Percentiles rank a stretch among this genome's conserved stretches.
These are phyloP conservation scores for Cynopterus brachyotis DNA, from an alignment of 2,113 vertebrate species.

Conservation along the genomic window DNA sequence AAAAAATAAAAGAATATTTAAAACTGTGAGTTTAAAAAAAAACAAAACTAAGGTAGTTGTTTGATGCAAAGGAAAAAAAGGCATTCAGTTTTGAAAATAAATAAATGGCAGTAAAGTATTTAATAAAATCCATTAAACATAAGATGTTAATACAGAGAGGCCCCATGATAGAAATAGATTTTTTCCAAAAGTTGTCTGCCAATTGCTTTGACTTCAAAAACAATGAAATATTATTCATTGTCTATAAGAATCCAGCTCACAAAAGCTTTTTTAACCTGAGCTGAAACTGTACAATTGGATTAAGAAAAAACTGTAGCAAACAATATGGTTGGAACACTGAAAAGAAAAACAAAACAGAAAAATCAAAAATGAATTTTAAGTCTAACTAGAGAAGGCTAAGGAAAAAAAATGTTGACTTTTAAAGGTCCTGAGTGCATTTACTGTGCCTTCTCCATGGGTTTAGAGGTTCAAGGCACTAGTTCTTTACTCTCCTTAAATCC, in stretches of 20 bases:
- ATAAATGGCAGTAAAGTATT: constrained; percentile 41
- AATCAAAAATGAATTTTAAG: neutral
- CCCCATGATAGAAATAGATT: constrained; percentile 15
- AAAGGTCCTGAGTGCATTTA: neutral
- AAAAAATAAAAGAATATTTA: constrained; percentile 26
- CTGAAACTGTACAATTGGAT: neutral
- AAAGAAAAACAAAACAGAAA: neutral
- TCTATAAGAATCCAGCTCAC: constrained; percentile 10
- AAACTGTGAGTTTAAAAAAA: neutral
- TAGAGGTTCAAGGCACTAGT: neutral
- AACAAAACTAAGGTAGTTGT: constrained; percentile 35
- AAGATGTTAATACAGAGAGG: constrained; percentile 51
- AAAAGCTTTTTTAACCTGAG: constrained; percentile 49
- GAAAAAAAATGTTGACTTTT: neutral
- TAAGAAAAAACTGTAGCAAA: neutral
- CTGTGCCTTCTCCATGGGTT: neutral
- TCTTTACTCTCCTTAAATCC: constrained; percentile 55
- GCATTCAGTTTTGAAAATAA: constrained; percentile 52
- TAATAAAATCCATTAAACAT: constrained; percentile 55
- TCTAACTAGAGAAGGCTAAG: constrained; percentile 25
- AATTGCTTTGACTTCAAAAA: constrained; percentile 53
- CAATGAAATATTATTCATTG: constrained; percentile 53
- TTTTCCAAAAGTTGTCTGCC: constrained; percentile 43
- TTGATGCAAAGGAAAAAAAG: constrained; percentile 42
- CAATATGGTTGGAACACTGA: neutral